Percentiles rank a stretch among this genome's conserved stretches.
Evolutionary conservation across 2,797 vertebrate genomes (phyloP).

Genomic region (Channallabes apus): DNA sequence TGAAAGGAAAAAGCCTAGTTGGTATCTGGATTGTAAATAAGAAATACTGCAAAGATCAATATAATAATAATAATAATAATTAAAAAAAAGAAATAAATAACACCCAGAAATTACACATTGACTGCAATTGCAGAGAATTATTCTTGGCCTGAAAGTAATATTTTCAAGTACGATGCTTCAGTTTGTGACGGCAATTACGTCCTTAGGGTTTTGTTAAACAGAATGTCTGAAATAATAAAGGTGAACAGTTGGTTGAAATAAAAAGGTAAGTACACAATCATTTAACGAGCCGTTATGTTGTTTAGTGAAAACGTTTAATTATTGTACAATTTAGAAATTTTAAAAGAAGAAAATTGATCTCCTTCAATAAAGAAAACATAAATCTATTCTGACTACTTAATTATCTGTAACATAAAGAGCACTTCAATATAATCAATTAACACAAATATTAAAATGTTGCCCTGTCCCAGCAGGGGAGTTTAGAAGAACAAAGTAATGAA

Average conservation of each 20-base stretch:
- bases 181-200: not conserved
- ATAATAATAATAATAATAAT: no score
- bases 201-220: not conserved
- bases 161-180: not conserved
- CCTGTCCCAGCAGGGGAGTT: slow-evolving; percentile 1
- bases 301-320: not conserved
- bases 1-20: not conserved
- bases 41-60: not conserved
- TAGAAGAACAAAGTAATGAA: not conserved
- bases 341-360: not conserved
- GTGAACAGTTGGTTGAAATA: not conserved
- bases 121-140: no score
- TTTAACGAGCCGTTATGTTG: not conserved
- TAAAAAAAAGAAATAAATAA: no score
- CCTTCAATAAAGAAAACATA: not conserved
- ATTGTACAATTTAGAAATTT: not conserved
- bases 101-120: not conserved
- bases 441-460: not conserved
- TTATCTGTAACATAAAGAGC: not conserved
- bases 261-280: not conserved
- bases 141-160: no score
- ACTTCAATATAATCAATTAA: not conserved
- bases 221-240: no score
- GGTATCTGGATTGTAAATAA: not conserved
- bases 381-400: not conserved